Conservation (phyloP, 35 echinoderm and acorn worm genomes). For the Amphiura filiformis region DNA sequence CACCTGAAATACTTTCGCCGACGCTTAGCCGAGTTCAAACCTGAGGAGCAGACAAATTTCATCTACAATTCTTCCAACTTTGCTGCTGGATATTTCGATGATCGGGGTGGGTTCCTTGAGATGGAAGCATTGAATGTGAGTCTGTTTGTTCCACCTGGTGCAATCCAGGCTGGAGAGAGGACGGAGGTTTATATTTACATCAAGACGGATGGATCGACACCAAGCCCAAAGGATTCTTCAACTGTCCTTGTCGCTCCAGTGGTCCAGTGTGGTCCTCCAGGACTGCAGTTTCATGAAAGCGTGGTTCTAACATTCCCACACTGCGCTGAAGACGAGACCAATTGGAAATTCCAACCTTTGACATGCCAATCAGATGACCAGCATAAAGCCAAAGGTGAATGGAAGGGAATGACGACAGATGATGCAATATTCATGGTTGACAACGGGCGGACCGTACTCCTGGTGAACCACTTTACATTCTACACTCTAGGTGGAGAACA, state of each 20-base stretch:
- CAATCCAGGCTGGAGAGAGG: neutral
- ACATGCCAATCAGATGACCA: neutral
- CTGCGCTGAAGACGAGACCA: conserved; percentile 8
- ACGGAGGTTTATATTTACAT: conserved; percentile 14
- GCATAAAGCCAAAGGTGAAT: neutral
- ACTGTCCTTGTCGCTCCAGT: conserved; percentile 16
- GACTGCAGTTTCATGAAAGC: neutral
- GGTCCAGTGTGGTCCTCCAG: conserved; percentile 24
- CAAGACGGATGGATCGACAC: neutral
- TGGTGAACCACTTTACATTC: conserved; percentile 22
- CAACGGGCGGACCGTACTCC: neutral
- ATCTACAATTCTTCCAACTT: neutral
- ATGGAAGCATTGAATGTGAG: neutral
- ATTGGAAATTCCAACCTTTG: conserved; percentile 5
- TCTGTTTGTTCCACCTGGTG: neutral
- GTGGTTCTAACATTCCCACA: conserved; percentile 27
- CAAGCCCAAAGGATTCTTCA: neutral
- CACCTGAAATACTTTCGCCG: neutral
- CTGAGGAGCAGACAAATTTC: neutral
- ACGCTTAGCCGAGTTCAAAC: neutral
- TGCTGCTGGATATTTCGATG: conserved; percentile 12
- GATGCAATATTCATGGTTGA: conserved; percentile 21
- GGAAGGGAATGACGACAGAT: neutral
- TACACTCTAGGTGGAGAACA: neutral
- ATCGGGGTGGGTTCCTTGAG: neutral